Percentiles rank a stretch among this genome's conserved stretches.
Evolutionary conservation across 1,140 invertebrate species (phyloP).

Genomic region (Achroia grisella): DNA sequence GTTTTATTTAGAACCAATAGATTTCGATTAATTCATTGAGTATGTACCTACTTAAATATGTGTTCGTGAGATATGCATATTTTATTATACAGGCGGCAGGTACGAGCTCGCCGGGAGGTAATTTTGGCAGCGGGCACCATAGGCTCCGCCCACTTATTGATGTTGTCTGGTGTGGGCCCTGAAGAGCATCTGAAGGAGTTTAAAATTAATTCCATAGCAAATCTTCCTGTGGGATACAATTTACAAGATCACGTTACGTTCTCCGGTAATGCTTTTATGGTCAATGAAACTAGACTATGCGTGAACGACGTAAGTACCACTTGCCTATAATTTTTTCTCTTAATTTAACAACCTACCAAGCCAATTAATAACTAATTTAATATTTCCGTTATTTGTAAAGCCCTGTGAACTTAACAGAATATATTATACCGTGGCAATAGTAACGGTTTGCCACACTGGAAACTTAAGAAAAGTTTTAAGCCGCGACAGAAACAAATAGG

Average conservation of each 20-base stretch:
- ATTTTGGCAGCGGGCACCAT: slow-evolving; percentile 82
- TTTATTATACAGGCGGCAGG: slow-evolving; percentile 70
- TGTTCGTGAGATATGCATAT: slow-evolving; percentile 15
- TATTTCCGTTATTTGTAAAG: too few species aligned
- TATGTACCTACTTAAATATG: neutral
- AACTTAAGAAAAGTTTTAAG: too few species aligned
- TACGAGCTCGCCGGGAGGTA: slow-evolving; percentile 74
- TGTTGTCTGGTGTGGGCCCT: slow-evolving; percentile 81
- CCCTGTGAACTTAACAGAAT: too few species aligned
- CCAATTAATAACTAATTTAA: too few species aligned
- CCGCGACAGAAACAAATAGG: too few species aligned
- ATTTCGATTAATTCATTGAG: too few species aligned
- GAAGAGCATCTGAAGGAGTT: slow-evolving; percentile 67
- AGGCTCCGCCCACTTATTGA: slow-evolving; percentile 82
- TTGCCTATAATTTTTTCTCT: too few species aligned
- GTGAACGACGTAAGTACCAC: slow-evolving; percentile 63
- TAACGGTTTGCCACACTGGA: too few species aligned
- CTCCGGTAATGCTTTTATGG: slow-evolving; percentile 79
- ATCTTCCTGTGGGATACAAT: slow-evolving; percentile 87
- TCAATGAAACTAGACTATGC: slow-evolving; percentile 77
- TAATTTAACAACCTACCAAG: too few species aligned
- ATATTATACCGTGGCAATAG: too few species aligned
- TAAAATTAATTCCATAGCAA: slow-evolving; percentile 74
- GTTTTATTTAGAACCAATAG: too few species aligned
- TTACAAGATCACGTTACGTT: slow-evolving; percentile 86